Percentiles rank a stretch among this genome's conserved stretches.
phyloP scores from a whole-genome alignment of 1,140 invertebrate genomes.

The Bursaphelenchus mucronatus region DNA sequence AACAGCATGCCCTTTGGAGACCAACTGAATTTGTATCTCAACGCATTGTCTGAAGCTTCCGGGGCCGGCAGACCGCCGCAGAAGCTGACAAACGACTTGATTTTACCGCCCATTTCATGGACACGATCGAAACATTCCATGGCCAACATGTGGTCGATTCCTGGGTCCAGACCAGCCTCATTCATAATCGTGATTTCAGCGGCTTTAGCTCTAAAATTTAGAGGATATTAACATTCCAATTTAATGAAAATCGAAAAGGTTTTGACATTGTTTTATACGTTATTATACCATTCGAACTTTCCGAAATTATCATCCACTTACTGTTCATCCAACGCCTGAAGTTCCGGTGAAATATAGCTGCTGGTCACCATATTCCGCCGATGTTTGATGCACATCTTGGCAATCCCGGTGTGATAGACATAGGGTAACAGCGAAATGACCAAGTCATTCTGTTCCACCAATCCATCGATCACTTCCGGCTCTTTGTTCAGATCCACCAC shows the following conservation, averaged over 20 bases:
- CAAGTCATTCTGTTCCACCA: slow-evolving; percentile 74
- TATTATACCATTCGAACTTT: too few species aligned
- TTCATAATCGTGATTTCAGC: slow-evolving; percentile 85
- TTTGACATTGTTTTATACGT: too few species aligned
- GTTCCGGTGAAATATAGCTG: slow-evolving; percentile 81
- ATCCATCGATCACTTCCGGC: slow-evolving; percentile 69
- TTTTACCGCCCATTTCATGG: slow-evolving; percentile 70
- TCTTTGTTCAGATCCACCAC: slow-evolving; percentile 78
- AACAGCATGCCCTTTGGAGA: slow-evolving; percentile 82
- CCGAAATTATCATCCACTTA: slow-evolving; percentile 62
- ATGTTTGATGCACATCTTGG: slow-evolving; percentile 78
- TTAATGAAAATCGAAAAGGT: not conserved
- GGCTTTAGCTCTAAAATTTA: slow-evolving; percentile 69
- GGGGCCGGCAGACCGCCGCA: slow-evolving; percentile 93
- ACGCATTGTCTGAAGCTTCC: slow-evolving; percentile 84
- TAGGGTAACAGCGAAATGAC: slow-evolving; percentile 85
- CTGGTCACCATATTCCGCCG: slow-evolving; percentile 90
- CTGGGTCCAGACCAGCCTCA: slow-evolving; percentile 93
- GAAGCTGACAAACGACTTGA: slow-evolving; percentile 90
- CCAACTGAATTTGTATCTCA: slow-evolving; percentile 93
- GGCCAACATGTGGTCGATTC: slow-evolving; percentile 92
- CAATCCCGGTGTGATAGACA: slow-evolving; percentile 75
- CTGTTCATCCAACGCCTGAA: slow-evolving; percentile 75
- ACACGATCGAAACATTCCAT: slow-evolving; percentile 91
- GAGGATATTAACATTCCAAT: slow-evolving; percentile 3